Evolutionary conservation across 2,888 invertebrate species (phyloP).

Genomic region (Anarsia innoxiella): DNA sequence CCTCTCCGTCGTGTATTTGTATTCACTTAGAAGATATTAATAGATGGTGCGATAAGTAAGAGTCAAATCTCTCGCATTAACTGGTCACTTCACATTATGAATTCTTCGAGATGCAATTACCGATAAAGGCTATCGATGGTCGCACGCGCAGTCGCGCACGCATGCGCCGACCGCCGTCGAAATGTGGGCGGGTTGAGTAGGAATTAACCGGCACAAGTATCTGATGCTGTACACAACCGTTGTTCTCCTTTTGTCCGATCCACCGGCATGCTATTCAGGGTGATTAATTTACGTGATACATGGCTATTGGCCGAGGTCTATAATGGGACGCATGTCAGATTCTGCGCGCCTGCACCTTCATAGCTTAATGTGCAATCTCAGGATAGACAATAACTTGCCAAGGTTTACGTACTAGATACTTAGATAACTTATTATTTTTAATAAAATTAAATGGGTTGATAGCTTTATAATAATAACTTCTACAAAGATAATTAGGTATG

Average conservation of each 20-base stretch:
- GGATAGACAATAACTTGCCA: too few relatives aligned
- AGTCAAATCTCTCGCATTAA: too few relatives aligned
- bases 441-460: too few relatives aligned
- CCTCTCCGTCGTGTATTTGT: too few relatives aligned
- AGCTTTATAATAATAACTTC: too few relatives aligned
- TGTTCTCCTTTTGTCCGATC: slow-evolving; percentile 24
- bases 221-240: slow-evolving; percentile 23
- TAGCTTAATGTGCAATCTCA: slow-evolving; percentile 7
- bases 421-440: too few relatives aligned
- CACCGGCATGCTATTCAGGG: slow-evolving; percentile 33
- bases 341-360: slow-evolving; percentile 5
- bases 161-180: slow-evolving; percentile 33
- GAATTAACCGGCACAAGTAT: slow-evolving; percentile 37
- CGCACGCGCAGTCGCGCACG: slow-evolving; percentile 28
- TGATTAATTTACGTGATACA: slow-evolving; percentile 35
- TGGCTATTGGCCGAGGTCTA: slow-evolving; percentile 9
- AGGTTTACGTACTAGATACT: not conserved
- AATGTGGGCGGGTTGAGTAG: slow-evolving; percentile 42
- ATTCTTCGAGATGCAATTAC: slow-evolving; percentile 54
- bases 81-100: slow-evolving; percentile 4
- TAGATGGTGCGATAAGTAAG: too few relatives aligned
- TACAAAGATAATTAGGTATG: too few relatives aligned
- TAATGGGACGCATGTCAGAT: slow-evolving; percentile 9
- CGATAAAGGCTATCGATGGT: slow-evolving; percentile 39
- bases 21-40: too few relatives aligned